phyloP scores from a whole-genome alignment of 53 echinoderm and acorn worm genomes.

The Hippasteria phrygiana region DNA sequence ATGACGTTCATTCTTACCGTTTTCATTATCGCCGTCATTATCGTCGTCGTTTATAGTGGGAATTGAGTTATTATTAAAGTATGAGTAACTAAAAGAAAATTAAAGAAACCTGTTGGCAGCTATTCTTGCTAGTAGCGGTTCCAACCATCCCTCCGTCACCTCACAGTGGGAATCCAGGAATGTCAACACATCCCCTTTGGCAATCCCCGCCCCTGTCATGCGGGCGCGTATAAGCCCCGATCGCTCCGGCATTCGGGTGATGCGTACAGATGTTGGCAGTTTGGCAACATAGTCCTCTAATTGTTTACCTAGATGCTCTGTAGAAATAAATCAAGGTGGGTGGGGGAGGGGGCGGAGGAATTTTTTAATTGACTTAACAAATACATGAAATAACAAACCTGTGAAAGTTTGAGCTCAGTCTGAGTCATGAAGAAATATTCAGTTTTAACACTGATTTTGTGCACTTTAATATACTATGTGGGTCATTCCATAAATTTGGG shows the following conservation, averaged over 20 bases:
- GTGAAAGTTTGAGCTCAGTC: too few relatives aligned
- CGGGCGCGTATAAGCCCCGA: slow-evolving; percentile 75
- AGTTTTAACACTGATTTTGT: too few relatives aligned
- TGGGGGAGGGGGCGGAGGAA: too few relatives aligned
- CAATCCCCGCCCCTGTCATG: slow-evolving; percentile 65
- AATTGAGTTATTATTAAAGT: too few relatives aligned
- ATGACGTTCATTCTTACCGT: too few relatives aligned
- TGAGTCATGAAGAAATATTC: too few relatives aligned
- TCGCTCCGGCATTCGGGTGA: slow-evolving; percentile 63
- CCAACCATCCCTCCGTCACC: slow-evolving; percentile 97
- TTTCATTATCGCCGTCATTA: too few relatives aligned
- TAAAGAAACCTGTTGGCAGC: slow-evolving; percentile 88
- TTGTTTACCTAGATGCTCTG: slow-evolving; percentile 77
- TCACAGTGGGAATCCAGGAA: slow-evolving; percentile 98
- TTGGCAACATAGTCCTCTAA: slow-evolving; percentile 75
- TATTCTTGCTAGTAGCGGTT: slow-evolving; percentile 92
- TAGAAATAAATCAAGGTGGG: neutral
- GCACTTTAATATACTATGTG: too few relatives aligned
- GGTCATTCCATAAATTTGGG: too few relatives aligned
- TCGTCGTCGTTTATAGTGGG: too few relatives aligned
- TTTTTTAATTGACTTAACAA: too few relatives aligned
- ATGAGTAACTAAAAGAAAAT: neutral
- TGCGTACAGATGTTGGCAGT: slow-evolving; percentile 54
- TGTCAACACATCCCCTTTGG: slow-evolving; percentile 88
- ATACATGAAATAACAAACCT: too few relatives aligned